phyloP scores from a whole-genome alignment of 2,113 vertebrate species.

The Vireo altiloquus region DNA sequence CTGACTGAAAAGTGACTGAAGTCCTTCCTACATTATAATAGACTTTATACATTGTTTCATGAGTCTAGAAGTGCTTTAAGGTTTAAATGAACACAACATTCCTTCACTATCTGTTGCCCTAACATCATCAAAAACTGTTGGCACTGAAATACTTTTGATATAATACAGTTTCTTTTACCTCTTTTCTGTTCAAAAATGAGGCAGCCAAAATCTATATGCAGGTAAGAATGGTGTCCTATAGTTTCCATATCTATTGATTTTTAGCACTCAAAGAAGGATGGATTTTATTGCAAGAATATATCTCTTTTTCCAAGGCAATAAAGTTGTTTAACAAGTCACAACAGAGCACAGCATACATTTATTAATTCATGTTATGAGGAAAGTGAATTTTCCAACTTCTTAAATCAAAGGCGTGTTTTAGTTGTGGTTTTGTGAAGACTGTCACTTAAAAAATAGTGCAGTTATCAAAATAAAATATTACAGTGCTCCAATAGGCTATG shows the following conservation, averaged over 20 bases:
- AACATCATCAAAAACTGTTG: background rate
- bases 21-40: background rate
- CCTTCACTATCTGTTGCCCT: background rate
- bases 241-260: background rate
- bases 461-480: background rate
- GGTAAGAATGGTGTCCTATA: background rate
- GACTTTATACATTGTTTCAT: background rate
- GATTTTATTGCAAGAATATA: background rate
- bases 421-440: background rate
- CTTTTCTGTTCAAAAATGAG: background rate
- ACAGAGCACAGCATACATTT: background rate
- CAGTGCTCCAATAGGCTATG: background rate
- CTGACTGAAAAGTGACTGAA: background rate
- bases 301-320: background rate
- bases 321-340: background rate
- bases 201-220: background rate
- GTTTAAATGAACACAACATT: background rate
- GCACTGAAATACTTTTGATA: background rate
- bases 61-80: background rate
- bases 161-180: background rate
- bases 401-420: background rate
- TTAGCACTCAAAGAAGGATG: background rate
- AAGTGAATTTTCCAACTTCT: background rate
- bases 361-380: background rate
- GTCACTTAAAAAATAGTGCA: background rate